These are phyloP conservation scores for Octodon degus DNA, from an alignment of 2,113 vertebrate species.

Conservation along the genomic window DNA sequence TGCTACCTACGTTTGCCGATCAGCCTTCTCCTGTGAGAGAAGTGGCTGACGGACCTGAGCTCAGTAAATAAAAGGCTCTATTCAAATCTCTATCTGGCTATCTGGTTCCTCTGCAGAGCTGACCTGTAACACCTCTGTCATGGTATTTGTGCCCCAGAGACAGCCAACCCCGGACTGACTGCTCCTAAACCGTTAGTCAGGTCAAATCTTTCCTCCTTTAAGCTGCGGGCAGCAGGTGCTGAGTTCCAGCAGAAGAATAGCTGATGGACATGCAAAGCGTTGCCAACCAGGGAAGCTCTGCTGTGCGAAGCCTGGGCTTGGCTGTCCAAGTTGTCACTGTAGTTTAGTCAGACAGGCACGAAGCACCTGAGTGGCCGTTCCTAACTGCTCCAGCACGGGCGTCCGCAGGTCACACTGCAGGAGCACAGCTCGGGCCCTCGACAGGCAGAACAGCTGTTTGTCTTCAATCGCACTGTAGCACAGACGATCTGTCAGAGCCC, in stretches of 20 bases:
- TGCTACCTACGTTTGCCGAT: no score
- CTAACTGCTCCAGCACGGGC: neutral
- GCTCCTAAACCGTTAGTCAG: neutral
- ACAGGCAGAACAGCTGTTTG: neutral
- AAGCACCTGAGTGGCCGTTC: neutral
- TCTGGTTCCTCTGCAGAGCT: no score
- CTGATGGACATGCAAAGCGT: neutral
- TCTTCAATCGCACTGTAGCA: neutral
- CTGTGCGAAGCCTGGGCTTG: neutral
- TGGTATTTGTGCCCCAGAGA: neutral
- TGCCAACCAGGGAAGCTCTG: neutral
- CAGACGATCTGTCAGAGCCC: neutral
- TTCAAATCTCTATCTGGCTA: no score
- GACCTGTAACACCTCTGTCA: neutral
- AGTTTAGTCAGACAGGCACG: neutral
- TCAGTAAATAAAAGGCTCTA: no score
- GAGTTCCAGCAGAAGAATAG: neutral
- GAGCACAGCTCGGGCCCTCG: no score
- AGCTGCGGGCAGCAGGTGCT: neutral
- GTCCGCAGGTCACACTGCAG: neutral
- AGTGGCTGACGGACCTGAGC: no score
- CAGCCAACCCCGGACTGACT: neutral
- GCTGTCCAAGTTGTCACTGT: neutral
- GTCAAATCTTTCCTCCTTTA: neutral
- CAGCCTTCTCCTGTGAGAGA: no score